phyloP scores from a whole-genome alignment of 1,140 invertebrate genomes.

The Neodiprion fabricii region DNA sequence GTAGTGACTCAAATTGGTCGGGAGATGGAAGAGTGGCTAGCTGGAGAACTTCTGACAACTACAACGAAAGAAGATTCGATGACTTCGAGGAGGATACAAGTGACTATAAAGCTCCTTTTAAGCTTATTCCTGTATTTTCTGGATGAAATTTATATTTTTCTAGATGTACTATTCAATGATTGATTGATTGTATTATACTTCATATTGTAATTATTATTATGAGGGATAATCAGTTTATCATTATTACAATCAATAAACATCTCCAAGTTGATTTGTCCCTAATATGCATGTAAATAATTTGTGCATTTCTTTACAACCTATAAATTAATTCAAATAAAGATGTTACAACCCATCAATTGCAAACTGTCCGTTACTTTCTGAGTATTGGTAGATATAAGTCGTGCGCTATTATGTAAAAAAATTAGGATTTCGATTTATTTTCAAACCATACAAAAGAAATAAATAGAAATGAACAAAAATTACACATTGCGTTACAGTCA shows the following conservation, averaged over 20 bases:
- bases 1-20: not conserved
- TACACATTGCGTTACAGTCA: constrained; percentile 61
- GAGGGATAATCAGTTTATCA: not conserved
- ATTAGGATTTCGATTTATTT: not conserved
- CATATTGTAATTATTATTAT: not conserved
- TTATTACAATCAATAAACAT: not conserved
- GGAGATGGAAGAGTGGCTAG: not conserved
- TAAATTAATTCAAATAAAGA: too few species aligned
- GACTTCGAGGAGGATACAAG: not conserved
- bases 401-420: too few species aligned
- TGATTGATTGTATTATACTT: not conserved
- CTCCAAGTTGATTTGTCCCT: not conserved
- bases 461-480: not conserved
- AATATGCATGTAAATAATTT: not conserved
- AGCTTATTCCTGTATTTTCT: constrained; percentile 14
- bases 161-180: not conserved
- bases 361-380: too few species aligned
- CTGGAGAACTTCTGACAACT: not conserved
- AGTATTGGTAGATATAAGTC: too few species aligned
- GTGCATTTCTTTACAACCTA: too few species aligned
- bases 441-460: not conserved
- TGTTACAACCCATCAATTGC: too few species aligned
- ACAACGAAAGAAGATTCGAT: not conserved
- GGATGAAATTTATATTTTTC: not conserved
- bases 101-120: not conserved